phyloP scores from a whole-genome alignment of 2,113 vertebrate genomes.

The Oplegnathus fasciatus region DNA sequence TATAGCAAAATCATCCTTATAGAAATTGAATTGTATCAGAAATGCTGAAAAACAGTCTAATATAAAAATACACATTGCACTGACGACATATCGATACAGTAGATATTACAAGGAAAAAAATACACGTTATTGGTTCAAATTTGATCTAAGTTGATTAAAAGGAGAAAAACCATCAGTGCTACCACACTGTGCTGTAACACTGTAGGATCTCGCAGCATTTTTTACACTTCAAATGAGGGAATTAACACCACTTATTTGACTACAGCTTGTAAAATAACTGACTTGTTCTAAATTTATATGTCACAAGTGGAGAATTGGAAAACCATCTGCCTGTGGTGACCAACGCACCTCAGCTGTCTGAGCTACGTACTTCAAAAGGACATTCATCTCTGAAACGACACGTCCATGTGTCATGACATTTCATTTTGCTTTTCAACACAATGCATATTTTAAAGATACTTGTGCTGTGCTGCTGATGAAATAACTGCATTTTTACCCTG shows the following conservation, averaged over 20 bases:
- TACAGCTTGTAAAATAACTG: neutral
- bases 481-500: neutral
- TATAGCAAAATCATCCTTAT: neutral
- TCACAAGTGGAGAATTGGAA: conserved; percentile 12
- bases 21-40: neutral
- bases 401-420: neutral
- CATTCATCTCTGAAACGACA: conserved; percentile 18
- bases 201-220: too few species aligned
- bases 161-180: neutral
- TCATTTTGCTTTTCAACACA: conserved; percentile 15
- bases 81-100: neutral
- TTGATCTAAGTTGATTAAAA: neutral
- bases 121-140: neutral
- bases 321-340: conserved; percentile 39
- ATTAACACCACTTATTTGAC: neutral
- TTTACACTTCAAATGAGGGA: neutral
- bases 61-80: neutral
- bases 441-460: neutral
- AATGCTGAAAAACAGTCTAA: neutral
- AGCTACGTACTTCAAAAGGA: neutral
- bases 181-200: neutral
- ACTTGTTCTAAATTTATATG: neutral
- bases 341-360: conserved; percentile 34
- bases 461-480: neutral
- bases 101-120: neutral